phyloP scores from a whole-genome alignment of 2,797 vertebrate genomes.

The Crypturellus tataupa region DNA sequence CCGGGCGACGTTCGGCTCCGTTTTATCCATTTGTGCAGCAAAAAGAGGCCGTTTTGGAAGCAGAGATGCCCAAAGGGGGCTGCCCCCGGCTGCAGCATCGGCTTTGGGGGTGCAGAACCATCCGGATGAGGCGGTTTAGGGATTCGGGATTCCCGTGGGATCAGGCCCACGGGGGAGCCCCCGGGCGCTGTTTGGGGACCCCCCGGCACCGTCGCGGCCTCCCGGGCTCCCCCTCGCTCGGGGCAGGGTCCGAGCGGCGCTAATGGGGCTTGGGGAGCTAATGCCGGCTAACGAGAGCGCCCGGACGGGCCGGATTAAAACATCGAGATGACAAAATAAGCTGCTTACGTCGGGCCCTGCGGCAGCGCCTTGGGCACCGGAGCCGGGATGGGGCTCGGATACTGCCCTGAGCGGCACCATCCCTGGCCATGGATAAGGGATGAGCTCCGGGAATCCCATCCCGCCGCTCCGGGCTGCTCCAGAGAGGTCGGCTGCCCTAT shows the following conservation, averaged over 20 bases:
- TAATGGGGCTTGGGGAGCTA: slow-evolving; percentile 70
- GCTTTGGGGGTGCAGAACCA: background rate
- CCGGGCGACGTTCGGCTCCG: background rate
- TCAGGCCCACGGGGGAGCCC: rapidly evolving
- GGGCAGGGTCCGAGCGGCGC: background rate
- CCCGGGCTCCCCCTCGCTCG: background rate
- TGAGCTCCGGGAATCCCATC: too few species aligned
- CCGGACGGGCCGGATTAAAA: slow-evolving; percentile 47
- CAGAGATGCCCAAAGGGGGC: background rate
- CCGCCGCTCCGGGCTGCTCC: too few species aligned
- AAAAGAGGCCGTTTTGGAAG: background rate
- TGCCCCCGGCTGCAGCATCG: background rate
- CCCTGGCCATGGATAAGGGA: background rate
- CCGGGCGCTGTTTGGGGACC: background rate
- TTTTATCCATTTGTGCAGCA: rapidly evolving
- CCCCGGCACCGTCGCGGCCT: background rate
- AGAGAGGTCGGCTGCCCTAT: too few species aligned
- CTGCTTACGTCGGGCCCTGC: slow-evolving; percentile 35
- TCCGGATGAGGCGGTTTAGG: rapidly evolving
- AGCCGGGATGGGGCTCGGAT: rapidly evolving
- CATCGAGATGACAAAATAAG: slow-evolving; percentile 74
- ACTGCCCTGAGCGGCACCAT: background rate
- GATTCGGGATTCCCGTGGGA: background rate
- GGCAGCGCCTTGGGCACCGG: background rate
- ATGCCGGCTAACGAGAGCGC: slow-evolving; percentile 70